Evolutionary conservation across 2,113 vertebrate genomes (phyloP), one percentile per base, ranked within the genome.

Genomic region (Turdus rufiventris): DNA sequence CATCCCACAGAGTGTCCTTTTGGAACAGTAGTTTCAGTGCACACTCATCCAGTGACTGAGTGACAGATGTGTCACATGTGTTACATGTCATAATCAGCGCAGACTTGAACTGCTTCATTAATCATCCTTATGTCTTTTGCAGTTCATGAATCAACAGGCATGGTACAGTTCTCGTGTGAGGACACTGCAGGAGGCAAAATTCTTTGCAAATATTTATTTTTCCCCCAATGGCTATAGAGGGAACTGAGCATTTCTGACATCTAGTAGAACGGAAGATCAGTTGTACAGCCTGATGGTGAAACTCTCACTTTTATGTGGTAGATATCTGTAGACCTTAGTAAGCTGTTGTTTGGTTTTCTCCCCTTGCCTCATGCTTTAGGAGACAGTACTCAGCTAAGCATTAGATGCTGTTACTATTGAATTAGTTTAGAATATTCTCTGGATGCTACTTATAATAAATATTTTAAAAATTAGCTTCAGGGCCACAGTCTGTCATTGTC

Each of bases 231-330:
- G 17, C 53, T 63, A 20, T 43, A 67, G 7, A 26, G 34, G 8
- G 18, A 82, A 60, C 29, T 45, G 20, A 43, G 45, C 20, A 57
- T 21, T 0, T 0, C n/a, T 61, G 68, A 36, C 1, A 3, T 50
- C 31, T 8, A 61, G 10, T 14, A 73, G 36, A 15, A 57, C 31
- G n/a, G 13, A 53, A 80, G 36, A 62, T 29, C 7, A 61, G 14
- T 29, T 54, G 51, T 26, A 45, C 8, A 67, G 23, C 33, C 60
- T 42, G 11, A 26, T 34, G 43, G 33, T 26, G 38, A 67, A 74
- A 71, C 31, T 51, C 33, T 70, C 13, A n/a, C 28, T 79, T 65
- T 50, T 23, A 62, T 58, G 28, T 6, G 31, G 33, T 45, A 48
- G 7, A 9, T 68, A 13, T n/a, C 45, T 45, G 51, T 25, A 25